phyloP scores from a whole-genome alignment of 2,797 vertebrate species.

The Petrocephalus schoutedeni region DNA sequence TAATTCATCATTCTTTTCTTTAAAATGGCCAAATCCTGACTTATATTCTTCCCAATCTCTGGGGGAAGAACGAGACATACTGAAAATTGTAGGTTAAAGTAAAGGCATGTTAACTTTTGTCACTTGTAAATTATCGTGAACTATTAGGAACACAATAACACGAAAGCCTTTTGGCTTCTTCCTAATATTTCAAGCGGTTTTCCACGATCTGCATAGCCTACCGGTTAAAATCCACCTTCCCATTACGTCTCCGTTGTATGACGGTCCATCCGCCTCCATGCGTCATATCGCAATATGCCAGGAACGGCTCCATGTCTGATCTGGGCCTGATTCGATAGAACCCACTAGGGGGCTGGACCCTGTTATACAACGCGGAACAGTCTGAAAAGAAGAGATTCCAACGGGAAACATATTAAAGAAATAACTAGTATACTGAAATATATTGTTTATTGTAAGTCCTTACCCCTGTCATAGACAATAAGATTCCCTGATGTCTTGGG shows the following conservation, averaged over 20 bases:
- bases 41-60: constrained; percentile 85
- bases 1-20: constrained; percentile 78
- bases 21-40: constrained; percentile 80
- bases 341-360: constrained; percentile 61
- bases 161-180: background rate
- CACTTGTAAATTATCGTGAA: background rate
- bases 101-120: background rate
- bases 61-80: constrained; percentile 26
- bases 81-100: background rate
- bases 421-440: background rate
- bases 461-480: constrained; percentile 79
- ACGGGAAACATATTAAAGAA: background rate
- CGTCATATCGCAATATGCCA: constrained; percentile 84
- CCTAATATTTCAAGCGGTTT: background rate
- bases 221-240: constrained; percentile 81
- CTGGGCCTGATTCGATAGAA: constrained; percentile 77
- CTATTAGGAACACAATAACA: background rate
- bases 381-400: constrained; percentile 50
- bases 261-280: constrained; percentile 85
- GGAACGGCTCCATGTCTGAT: constrained; percentile 65
- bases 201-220: constrained; percentile 30
- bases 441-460: background rate
- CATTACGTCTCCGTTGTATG: constrained; percentile 74
- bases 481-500: constrained; percentile 68
- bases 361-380: constrained; percentile 72